A percentile compares a stretch with the other conserved stretches of the same genome.
Conservation (phyloP, 1,140 invertebrate genomes). For the Leptestheria dahalacensis region DNA sequence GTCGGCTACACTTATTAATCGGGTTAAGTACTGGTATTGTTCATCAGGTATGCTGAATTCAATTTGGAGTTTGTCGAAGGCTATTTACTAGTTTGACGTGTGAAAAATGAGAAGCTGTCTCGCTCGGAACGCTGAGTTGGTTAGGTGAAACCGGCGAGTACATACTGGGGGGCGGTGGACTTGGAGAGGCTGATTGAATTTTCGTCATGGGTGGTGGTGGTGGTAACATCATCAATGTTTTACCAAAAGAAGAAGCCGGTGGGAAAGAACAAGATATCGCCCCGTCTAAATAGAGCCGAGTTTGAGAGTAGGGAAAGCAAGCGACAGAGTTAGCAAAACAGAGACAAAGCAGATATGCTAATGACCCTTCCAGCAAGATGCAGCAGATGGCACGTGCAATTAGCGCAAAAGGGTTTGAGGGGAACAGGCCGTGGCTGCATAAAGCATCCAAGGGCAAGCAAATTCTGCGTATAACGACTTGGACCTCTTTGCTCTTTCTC, state of each 20-base stretch:
- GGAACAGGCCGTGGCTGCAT: not conserved
- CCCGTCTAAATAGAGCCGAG: not conserved
- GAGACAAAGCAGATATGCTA: slow-evolving; percentile 2
- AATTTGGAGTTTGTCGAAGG: not conserved
- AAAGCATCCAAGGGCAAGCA: slow-evolving; percentile 4
- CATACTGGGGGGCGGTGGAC: not conserved
- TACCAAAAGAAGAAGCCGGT: not conserved
- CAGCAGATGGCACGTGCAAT: slow-evolving; percentile 13
- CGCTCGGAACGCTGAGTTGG: no score
- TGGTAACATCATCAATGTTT: slow-evolving; percentile 2
- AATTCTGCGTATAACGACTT: slow-evolving; percentile 4
- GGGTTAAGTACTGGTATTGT: not conserved
- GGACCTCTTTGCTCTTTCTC: not conserved
- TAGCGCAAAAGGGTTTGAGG: not conserved
- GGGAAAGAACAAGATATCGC: slow-evolving; percentile 2
- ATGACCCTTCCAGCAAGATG: slow-evolving; percentile 10
- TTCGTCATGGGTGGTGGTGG: not conserved
- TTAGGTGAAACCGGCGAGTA: not conserved
- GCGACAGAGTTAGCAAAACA: slow-evolving; percentile 2
- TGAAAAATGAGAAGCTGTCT: not conserved
- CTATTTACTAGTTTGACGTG: not conserved
- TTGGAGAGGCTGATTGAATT: not conserved
- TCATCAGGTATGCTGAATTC: not conserved
- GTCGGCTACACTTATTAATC: no score
- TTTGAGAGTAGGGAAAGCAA: slow-evolving; percentile 5